Evolutionary conservation across 1,140 invertebrate species (phyloP), one percentile per base, ranked within the genome.

Genomic region (Cherax quadricarinatus): DNA sequence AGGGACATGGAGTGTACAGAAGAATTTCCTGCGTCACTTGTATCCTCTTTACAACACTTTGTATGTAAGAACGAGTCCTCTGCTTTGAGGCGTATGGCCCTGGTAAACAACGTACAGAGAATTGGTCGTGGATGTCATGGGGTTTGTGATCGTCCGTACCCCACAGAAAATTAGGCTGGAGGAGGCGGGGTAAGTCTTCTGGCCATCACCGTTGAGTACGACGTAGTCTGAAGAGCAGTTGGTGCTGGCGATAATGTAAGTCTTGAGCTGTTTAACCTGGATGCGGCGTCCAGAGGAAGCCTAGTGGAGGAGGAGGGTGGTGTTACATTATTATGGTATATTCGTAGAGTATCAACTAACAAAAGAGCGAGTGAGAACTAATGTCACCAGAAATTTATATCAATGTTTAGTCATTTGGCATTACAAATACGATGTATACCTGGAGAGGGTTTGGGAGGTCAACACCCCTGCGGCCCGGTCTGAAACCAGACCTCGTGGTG

Each of bases 101-200:
- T 57, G 73, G 73, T 88, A 88, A 49, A 88, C 86, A 9, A 88
- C 73, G 21, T 57, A 78, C 16, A 88, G 86, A 30, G 51, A 24
- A n/a, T 88, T 88, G 3, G 48, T n/a, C 3, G 12, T 49, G 0
- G 86, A 49, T 4, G 53, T 78, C 21, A 88, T 21, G 30, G 51
- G 51, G 2, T 66, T 7, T n/a, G 16, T 30, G 16, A 9, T 51
- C 41, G 24, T 60, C 70, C n/a, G n/a, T 5, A 9, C 24, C 5
- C 73, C 86, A 60, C 86, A 88, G 73, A 14, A 88, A 14, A 88
- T 88, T 24, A 30, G 0, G 51, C 86, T 88, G n/a, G 86, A 79
- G 70, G 48, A n/a, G 4, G 86, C 70, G n/a, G 86, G 73, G 30
- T 88, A 88, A 7, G 16, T 88, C 86, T 78, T 88, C 49, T 79